Evolutionary conservation across 2,113 vertebrate species (phyloP).

Genomic region (Arenaria interpres): DNA sequence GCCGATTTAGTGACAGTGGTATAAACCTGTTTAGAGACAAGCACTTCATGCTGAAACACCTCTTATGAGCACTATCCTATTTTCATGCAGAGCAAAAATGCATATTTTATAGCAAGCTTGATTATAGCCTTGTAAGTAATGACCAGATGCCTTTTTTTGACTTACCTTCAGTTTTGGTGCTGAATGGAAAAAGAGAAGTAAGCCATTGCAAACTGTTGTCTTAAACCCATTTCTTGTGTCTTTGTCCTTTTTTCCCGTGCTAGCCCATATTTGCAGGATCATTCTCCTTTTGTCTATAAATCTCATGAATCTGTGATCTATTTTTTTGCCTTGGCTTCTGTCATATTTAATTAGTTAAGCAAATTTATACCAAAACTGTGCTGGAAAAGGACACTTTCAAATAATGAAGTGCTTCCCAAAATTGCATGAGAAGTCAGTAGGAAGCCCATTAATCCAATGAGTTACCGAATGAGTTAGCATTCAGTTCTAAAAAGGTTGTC

Average conservation of each 20-base stretch:
- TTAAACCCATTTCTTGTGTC: neutral
- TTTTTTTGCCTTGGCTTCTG: neutral
- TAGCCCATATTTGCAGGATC: neutral
- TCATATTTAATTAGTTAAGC: neutral
- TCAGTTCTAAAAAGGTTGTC: neutral
- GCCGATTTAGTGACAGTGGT: neutral
- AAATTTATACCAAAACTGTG: neutral
- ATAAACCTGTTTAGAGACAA: neutral
- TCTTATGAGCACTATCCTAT: neutral
- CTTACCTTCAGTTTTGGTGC: neutral
- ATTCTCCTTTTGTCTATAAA: neutral
- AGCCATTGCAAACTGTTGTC: neutral
- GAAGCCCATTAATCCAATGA: neutral
- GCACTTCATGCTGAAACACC: neutral
- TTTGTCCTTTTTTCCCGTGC: neutral
- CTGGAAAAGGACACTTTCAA: neutral
- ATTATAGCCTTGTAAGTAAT: neutral
- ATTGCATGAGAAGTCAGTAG: neutral
- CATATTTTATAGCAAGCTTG: neutral
- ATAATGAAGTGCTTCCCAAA: neutral
- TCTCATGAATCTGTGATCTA: neutral
- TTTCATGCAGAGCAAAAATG: neutral
- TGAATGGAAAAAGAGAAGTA: neutral
- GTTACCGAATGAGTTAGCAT: neutral
- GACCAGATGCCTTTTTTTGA: neutral